Conservation (phyloP, 1,140 invertebrate species). For the Kradibia gibbosae region DNA sequence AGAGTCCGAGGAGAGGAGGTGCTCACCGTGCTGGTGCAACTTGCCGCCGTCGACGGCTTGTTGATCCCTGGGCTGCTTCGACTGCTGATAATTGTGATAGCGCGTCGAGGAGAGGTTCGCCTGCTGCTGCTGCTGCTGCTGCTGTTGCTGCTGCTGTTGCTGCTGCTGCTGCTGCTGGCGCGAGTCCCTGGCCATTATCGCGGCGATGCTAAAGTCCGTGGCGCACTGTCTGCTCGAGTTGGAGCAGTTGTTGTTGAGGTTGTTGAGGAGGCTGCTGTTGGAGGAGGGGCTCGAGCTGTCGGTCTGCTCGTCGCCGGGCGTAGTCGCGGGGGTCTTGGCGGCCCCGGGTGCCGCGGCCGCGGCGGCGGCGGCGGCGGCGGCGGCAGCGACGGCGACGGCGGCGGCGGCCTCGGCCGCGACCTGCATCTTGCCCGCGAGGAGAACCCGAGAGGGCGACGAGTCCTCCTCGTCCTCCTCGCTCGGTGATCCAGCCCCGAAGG, state of each 20-base stretch:
- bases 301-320: constrained; percentile 60
- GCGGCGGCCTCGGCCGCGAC: constrained; percentile 64
- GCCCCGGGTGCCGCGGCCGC: constrained; percentile 11
- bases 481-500: constrained; percentile 65
- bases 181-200: constrained; percentile 88
- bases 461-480: constrained; percentile 71
- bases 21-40: constrained; percentile 60
- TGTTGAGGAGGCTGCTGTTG: constrained; percentile 65
- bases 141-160: constrained; percentile 65
- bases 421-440: constrained; percentile 73
- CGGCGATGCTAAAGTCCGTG: constrained; percentile 94
- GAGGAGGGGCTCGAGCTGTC: constrained; percentile 67
- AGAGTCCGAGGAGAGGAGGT: neutral
- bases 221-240: constrained; percentile 77
- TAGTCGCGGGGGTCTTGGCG: constrained; percentile 57
- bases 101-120: constrained; percentile 64
- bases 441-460: constrained; percentile 67
- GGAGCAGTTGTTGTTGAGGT: constrained; percentile 69
- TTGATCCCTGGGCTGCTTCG: constrained; percentile 59
- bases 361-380: neutral
- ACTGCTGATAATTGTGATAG: constrained; percentile 37
- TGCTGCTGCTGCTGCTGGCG: constrained; percentile 74
- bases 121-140: constrained; percentile 74
- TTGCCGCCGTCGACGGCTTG: constrained; percentile 67
- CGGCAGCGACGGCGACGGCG: constrained; percentile 60